Base-by-base conservation (phyloP, 2,797 vertebrate species). In the Esox lucius region DNA sequence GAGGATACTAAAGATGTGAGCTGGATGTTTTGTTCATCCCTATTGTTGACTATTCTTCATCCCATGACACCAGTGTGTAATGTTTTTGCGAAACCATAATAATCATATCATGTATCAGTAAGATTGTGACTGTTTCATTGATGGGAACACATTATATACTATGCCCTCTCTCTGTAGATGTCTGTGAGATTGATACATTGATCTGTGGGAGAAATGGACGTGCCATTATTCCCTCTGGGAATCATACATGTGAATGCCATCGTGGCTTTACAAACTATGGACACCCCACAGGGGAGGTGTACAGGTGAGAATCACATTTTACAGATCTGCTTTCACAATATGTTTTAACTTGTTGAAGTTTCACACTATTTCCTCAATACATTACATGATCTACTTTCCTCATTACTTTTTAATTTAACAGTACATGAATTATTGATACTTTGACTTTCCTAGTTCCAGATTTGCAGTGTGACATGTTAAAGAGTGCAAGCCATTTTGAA, bases 211-310 rank as follows among this genome's bases (percentile, higher is more conserved):
- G 11, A 84, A 85, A 86, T 83, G 90, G 90, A 84, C 74, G 71
- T 93, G 91, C 75, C 74, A 80, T 67, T 74, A 0, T 11, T 76
- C n/a, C 39, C 70, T 39, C 33, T 68, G 19, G 49, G 0, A 78
- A 89, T n/a, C 73, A 88, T 80, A 71, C 80, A 68, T 94, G 92
- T 79, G 39, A 49, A 5, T 94, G 93, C 66, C 72, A 84, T 0
- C 0, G 33, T 13, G 90, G 91, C 48, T 93, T 84, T 80, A 91
- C 87, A 42, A 90, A 93, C 88, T 91, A 90, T 46, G 82, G 80
- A 73, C 75, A 75, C n/a, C 39, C 78, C 80, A 1, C 31, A 5
- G 33, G 76, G 68, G 26, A 82, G 3, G 2, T 93, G 91, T 80
- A 84, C 80, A 26, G 86, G 92, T 93, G 75, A 81, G 80, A 22